These are phyloP conservation scores for Cotesia vestalis DNA, from an alignment of 1,140 invertebrate species.

Conservation along the genomic window DNA sequence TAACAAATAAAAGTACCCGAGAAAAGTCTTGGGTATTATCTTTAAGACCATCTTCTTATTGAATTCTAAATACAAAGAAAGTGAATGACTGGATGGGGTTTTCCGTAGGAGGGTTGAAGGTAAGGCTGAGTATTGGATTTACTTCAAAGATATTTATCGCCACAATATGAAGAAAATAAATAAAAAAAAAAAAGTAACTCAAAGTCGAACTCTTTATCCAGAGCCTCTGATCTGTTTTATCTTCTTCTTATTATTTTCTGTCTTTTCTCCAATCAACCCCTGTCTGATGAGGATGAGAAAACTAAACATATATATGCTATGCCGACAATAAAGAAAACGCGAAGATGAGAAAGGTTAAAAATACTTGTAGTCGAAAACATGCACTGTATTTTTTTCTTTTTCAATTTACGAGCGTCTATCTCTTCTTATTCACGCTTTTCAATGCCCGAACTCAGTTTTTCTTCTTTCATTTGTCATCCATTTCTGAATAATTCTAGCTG, in stretches of 20 bases:
- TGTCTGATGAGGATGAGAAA: not conserved
- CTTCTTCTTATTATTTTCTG: slow-evolving; percentile 6
- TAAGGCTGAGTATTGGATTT: too few species aligned
- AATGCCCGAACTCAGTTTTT: not conserved
- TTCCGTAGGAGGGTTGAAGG: too few species aligned
- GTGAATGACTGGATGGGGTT: too few species aligned
- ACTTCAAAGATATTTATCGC: too few species aligned
- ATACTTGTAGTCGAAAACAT: not conserved
- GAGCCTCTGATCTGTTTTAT: too few species aligned
- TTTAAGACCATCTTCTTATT: too few species aligned
- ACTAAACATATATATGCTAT: not conserved
- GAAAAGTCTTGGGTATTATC: too few species aligned
- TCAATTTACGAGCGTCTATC: not conserved
- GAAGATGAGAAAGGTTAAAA: slow-evolving; percentile 7
- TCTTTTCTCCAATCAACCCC: not conserved
- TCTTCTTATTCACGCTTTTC: slow-evolving; percentile 7
- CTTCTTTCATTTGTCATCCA: not conserved
- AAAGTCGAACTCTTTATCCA: too few species aligned
- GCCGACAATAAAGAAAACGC: not conserved
- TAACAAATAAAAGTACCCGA: too few species aligned
- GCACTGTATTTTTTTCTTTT: not conserved
- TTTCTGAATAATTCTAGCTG: not conserved
- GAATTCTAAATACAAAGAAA: too few species aligned
- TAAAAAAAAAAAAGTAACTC: too few species aligned
- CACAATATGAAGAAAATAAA: too few species aligned